phyloP scores from a whole-genome alignment of 2,113 vertebrate species.

The Cathartes aura region DNA sequence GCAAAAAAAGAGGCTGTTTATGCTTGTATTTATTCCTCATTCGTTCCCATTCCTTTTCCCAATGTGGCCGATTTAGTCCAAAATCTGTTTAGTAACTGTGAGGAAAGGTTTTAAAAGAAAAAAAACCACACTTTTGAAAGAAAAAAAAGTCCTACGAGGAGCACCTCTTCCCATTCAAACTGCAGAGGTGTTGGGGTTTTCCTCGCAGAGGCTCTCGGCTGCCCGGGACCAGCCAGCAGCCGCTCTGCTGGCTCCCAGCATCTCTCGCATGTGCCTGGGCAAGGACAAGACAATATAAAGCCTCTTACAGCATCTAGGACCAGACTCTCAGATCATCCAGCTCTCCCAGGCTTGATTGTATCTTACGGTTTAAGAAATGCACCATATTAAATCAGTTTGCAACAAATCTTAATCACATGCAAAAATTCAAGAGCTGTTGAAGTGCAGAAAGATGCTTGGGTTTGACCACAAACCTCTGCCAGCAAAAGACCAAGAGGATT shows the following conservation, averaged over 20 bases:
- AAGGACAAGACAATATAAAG: background rate
- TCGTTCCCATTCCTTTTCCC: background rate
- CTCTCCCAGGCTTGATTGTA: conserved; percentile 11
- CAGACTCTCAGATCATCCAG: background rate
- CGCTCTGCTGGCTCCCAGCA: background rate
- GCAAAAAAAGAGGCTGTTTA: background rate
- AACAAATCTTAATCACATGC: background rate
- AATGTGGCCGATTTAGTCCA: background rate
- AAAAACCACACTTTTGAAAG: background rate
- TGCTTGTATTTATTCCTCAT: background rate
- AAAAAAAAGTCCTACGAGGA: background rate
- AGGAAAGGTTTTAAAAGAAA: conserved; percentile 11
- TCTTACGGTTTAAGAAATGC: conserved; percentile 1
- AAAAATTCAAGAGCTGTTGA: conserved; percentile 49
- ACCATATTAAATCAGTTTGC: background rate
- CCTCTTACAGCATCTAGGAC: background rate
- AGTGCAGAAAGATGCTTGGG: background rate
- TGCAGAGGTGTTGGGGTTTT: background rate
- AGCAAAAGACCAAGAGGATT: background rate
- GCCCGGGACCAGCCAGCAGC: fast-evolving
- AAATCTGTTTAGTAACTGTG: background rate
- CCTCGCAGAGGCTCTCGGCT: background rate
- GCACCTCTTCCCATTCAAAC: background rate
- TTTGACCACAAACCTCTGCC: conserved; percentile 43
- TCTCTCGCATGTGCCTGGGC: background rate